Percentiles rank a stretch among this genome's conserved stretches.
Evolutionary conservation across 2,888 invertebrate genomes (phyloP).

Genomic region (Mechanitis mazaeus): DNA sequence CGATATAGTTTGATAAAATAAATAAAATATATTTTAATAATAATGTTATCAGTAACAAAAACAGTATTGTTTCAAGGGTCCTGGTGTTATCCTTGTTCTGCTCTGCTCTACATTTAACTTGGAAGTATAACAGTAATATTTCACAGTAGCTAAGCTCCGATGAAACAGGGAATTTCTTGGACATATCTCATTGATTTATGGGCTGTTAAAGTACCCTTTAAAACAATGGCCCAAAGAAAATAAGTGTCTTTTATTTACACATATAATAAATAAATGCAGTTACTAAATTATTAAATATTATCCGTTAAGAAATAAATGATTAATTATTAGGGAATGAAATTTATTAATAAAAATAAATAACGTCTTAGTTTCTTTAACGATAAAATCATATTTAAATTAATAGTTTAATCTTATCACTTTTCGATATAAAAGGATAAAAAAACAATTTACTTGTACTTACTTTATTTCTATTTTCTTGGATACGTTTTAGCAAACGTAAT

Average conservation of each 20-base stretch:
- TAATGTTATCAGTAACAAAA: too few relatives aligned
- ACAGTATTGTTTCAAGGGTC: too few relatives aligned
- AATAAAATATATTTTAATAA: too few relatives aligned
- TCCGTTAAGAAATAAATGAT: not conserved
- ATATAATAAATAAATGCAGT: constrained; percentile 17
- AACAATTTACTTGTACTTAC: not conserved
- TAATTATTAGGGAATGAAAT: too few relatives aligned
- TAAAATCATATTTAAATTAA: too few relatives aligned
- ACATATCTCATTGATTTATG: constrained; percentile 72
- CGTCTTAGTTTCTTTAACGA: too few relatives aligned
- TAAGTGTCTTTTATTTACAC: constrained; percentile 43
- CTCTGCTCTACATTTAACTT: constrained; percentile 41
- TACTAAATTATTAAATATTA: not conserved
- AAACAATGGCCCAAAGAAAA: constrained; percentile 58
- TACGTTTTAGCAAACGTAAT: constrained; percentile 5
- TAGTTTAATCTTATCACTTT: too few relatives aligned
- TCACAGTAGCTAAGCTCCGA: constrained; percentile 59
- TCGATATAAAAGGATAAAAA: not conserved
- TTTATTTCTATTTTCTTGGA: constrained; percentile 4
- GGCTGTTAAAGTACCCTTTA: constrained; percentile 67
- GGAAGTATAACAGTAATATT: constrained; percentile 62
- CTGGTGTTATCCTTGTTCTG: constrained; percentile 7
- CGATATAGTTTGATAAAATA: too few relatives aligned
- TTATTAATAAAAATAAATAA: too few relatives aligned
- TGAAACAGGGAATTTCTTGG: constrained; percentile 64